These are phyloP conservation scores for Ceraclea dissimilis DNA, from an alignment of 2,888 invertebrate genomes.

Conservation along the genomic window DNA sequence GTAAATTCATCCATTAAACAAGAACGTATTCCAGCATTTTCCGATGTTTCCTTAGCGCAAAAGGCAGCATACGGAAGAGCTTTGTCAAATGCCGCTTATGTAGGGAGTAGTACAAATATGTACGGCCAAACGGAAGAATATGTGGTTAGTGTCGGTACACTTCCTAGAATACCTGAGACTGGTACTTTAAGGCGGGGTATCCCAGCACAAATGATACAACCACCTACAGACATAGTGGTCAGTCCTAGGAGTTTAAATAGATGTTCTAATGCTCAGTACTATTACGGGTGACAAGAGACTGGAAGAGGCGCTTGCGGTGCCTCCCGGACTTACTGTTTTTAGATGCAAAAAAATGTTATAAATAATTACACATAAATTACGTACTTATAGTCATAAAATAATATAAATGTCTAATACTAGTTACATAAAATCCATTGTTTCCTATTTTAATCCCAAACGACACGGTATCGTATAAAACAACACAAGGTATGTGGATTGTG, in stretches of 20 bases:
- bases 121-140: slow-evolving; percentile 46
- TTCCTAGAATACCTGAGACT: slow-evolving; percentile 32
- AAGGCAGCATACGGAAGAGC: slow-evolving; percentile 46
- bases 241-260: slow-evolving; percentile 56
- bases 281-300: slow-evolving; percentile 69
- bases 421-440: too few relatives aligned
- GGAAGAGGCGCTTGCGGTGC: slow-evolving; percentile 46
- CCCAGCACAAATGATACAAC: slow-evolving; percentile 39
- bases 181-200: slow-evolving; percentile 35
- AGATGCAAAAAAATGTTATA: slow-evolving; percentile 27
- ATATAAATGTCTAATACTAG: neutral
- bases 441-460: too few relatives aligned
- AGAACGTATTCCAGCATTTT: slow-evolving; percentile 39
- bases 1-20: slow-evolving; percentile 42
- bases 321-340: slow-evolving; percentile 54
- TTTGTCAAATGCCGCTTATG: slow-evolving; percentile 45
- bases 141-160: slow-evolving; percentile 32
- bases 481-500: too few relatives aligned
- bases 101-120: slow-evolving; percentile 44
- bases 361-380: neutral
- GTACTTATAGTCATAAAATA: neutral
- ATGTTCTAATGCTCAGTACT: slow-evolving; percentile 60
- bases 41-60: slow-evolving; percentile 41
- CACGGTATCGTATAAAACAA: too few relatives aligned
- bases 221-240: slow-evolving; percentile 46